These are phyloP conservation scores for Sebastes steindachneri DNA, from an alignment of 2,797 vertebrate genomes.

Conservation along the genomic window DNA sequence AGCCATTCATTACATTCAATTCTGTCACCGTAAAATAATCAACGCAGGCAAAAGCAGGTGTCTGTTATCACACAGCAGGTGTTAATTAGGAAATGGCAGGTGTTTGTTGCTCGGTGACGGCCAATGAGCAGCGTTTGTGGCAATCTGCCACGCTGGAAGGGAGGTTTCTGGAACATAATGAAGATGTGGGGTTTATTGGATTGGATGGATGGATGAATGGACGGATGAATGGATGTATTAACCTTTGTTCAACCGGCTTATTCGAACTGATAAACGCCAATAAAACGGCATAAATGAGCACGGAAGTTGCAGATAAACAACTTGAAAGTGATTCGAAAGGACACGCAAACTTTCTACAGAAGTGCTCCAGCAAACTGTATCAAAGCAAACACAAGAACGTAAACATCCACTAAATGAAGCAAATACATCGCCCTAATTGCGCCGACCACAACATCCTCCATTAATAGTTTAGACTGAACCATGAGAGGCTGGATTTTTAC, in stretches of 20 bases:
- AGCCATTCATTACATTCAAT: slow-evolving; percentile 39
- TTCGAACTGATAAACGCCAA: neutral
- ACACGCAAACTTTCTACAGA: neutral
- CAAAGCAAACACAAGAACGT: neutral
- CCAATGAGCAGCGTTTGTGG: slow-evolving; percentile 35
- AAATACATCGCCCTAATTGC: slow-evolving; percentile 11
- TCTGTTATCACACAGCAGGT: slow-evolving; percentile 60
- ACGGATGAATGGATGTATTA: neutral
- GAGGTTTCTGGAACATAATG: slow-evolving; percentile 12
- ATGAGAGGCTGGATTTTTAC: slow-evolving; percentile 26
- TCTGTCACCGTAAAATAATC: slow-evolving; percentile 44
- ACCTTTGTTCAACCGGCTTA: neutral
- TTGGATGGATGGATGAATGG: neutral
- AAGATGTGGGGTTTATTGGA: slow-evolving; percentile 29
- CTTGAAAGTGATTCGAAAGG: slow-evolving; percentile 9
- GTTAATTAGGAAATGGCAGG: slow-evolving; percentile 61
- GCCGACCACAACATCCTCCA: slow-evolving; percentile 11
- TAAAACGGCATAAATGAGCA: neutral
- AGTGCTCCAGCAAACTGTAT: neutral
- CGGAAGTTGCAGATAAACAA: slow-evolving; percentile 3
- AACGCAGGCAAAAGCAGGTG: slow-evolving; percentile 55
- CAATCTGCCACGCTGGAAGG: slow-evolving; percentile 39
- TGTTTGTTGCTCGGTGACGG: slow-evolving; percentile 47
- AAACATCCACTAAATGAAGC: slow-evolving; percentile 12
- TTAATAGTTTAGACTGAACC: slow-evolving; percentile 34